Base-by-base conservation (phyloP, 2,113 vertebrate genomes). In the Embiotoca jacksoni region DNA sequence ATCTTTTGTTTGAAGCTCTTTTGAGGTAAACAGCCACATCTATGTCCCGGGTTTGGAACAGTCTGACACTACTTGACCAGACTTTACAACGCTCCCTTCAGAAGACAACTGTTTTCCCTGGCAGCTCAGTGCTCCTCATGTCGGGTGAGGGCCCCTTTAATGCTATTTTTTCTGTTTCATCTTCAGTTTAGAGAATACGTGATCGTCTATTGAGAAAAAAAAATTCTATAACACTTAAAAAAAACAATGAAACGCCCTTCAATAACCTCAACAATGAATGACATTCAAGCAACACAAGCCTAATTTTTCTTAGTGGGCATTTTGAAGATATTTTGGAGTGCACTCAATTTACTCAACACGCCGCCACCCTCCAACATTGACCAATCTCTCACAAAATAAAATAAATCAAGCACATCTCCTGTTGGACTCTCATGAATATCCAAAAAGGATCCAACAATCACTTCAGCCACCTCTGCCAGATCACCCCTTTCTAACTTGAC, bases 381-480 rank as follows among this genome's bases (percentile, higher is more conserved):
- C 76, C 64, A 23, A 49, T 59, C 67, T 78, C 58, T 61, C 16
- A 56, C 60, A 50, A 73, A 81, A 67, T 60, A 44, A 83, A 73
- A 81, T 49, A 74, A 80, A 86, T 55, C 60, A 89, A 77, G 52
- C 66, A 71, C 71, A 64, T 83, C 53, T 74, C 30, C 13, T 73
- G 72, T 80, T 74, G 77, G 83, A 77, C 50, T 36, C 60, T 84
- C 62, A 78, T 84, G 78, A 88, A 88, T 77, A 79, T 75, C 78
- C 54, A 80, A 59, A 78, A 66, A 32, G 30, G 56, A 59, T 57
- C 81, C 69, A 87, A 72, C 58, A 50, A 33, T 73, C 76, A 81
- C 70, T 75, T 32, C 6, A 80, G 64, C n/a, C 68, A 54, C 41
- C 64, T 65, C 80, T 49, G 66, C 39, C 53, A 33, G 7, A 14